Evolutionary conservation across 2,797 vertebrate species (phyloP), one percentile per base, ranked within the genome.

Genomic region (Loris lydekkerianus): DNA sequence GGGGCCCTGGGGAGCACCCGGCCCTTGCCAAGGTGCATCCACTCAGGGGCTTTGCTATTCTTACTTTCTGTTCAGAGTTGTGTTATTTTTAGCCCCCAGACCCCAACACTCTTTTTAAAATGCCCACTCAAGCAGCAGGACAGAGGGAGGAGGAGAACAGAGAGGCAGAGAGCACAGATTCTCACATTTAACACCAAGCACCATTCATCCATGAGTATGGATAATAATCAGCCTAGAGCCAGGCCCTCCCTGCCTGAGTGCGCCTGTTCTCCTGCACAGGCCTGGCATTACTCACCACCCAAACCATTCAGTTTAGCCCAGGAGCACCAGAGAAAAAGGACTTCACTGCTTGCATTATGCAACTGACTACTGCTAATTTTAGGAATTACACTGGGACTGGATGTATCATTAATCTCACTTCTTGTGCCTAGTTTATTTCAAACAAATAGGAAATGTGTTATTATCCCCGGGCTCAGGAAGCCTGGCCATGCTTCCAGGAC

Each of bases 321-420:
- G 43, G 14, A 97, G 40, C 92, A 43, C 25, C 65, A 18, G 58
- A 7, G 3, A 17, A 89, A 89, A 93, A 86, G 91, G 70, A 53
- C 9, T 49, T 65, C 37, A n/a, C 37, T 61, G 43, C 14, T 13
- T 27, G 21, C 7, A 2, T 40, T 13, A 93, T 70, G 77, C 40
- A 17, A 63, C 83, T 89, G 21, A 60, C 94, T 96, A 80, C 86
- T 76, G 67, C 18, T 78, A 69, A 72, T 84, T 94, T 94, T 58
- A 86, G 65, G 70, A 78, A 96, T 58, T 31, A 18, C 3, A 0
- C 92, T 91, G 84, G 86, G 49, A 61, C 40, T 69, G 77, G 65
- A 69, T 17, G n/a, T 80, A 70, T 86, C 65, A 83, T 93, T 88
- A 87, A 75, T 69, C 76, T 95, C 87, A 37, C 40, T 88, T 90